phyloP scores from a whole-genome alignment of 2,113 vertebrate genomes.

The Hippocampus zosterae region DNA sequence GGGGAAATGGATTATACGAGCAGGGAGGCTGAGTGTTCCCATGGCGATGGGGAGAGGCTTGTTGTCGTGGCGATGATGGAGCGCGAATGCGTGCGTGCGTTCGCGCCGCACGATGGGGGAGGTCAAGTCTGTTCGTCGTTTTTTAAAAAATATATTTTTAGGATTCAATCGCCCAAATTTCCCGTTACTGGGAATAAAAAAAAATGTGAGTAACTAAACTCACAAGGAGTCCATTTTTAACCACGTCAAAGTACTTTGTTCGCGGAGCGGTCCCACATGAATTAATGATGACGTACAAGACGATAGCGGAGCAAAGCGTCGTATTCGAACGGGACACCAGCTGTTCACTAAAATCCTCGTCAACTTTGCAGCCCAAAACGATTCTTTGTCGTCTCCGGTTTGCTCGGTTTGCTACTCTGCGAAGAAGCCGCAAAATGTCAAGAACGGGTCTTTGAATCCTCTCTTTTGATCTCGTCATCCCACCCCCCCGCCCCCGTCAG shows the following conservation, averaged over 20 bases:
- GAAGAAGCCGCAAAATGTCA: neutral
- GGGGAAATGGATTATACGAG: conserved; percentile 70
- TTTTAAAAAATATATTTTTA: too few species aligned
- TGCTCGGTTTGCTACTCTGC: too few species aligned
- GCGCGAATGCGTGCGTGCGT: conserved; percentile 10
- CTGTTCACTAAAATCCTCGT: neutral
- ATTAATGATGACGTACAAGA: conserved; percentile 8
- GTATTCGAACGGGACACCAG: neutral
- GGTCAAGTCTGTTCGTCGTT: neutral
- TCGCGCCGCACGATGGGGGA: conserved; percentile 5
- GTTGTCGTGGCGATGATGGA: conserved; percentile 62
- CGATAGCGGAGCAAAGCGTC: neutral
- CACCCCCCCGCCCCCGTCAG: conserved; percentile 54
- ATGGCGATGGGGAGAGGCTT: conserved; percentile 58
- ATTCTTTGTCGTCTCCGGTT: neutral
- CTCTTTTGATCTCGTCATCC: neutral
- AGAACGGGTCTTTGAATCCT: too few species aligned
- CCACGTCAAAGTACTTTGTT: neutral
- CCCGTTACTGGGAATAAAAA: too few species aligned
- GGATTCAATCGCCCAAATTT: too few species aligned
- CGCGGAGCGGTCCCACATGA: neutral
- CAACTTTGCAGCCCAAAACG: neutral
- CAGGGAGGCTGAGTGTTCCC: conserved; percentile 67
- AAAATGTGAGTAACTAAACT: too few species aligned
- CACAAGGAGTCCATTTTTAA: neutral